Conservation (phyloP, 2,113 vertebrate genomes). For the Formicarius rufipectus region DNA sequence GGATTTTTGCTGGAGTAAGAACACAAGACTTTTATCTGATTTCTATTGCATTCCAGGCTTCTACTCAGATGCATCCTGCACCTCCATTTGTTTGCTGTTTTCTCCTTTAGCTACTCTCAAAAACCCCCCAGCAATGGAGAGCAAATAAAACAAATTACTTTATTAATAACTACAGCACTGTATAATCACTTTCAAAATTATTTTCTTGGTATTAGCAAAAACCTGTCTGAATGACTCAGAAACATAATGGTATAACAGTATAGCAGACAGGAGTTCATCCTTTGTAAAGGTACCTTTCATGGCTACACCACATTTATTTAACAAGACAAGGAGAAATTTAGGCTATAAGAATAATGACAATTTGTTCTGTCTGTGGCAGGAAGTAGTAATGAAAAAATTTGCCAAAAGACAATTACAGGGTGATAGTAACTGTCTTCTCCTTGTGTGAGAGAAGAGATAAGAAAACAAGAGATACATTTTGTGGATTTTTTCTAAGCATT, state of each 20-base stretch:
- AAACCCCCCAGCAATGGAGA: background rate
- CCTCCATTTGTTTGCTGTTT: background rate
- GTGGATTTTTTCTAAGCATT: conserved; percentile 47
- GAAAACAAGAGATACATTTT: conserved; percentile 39
- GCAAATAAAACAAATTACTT: background rate
- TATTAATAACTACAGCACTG: background rate
- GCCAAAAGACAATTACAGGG: conserved; percentile 20
- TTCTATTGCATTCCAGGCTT: background rate
- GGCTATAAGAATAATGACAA: background rate
- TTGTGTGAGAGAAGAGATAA: conserved; percentile 37
- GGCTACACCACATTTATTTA: background rate
- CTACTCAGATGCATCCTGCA: background rate
- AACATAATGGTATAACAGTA: background rate
- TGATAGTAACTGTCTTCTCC: background rate
- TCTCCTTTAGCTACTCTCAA: background rate
- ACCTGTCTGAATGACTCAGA: background rate
- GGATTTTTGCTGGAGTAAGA: background rate
- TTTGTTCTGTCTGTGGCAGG: conserved; percentile 3
- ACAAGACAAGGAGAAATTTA: background rate
- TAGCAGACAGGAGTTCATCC: background rate
- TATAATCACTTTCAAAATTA: background rate
- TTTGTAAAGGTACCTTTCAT: background rate
- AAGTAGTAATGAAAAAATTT: conserved; percentile 45
- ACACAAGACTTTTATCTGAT: background rate
- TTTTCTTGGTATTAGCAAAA: background rate